Base-by-base conservation (phyloP, 2,797 vertebrate genomes). In the Lacerta bilineata region DNA sequence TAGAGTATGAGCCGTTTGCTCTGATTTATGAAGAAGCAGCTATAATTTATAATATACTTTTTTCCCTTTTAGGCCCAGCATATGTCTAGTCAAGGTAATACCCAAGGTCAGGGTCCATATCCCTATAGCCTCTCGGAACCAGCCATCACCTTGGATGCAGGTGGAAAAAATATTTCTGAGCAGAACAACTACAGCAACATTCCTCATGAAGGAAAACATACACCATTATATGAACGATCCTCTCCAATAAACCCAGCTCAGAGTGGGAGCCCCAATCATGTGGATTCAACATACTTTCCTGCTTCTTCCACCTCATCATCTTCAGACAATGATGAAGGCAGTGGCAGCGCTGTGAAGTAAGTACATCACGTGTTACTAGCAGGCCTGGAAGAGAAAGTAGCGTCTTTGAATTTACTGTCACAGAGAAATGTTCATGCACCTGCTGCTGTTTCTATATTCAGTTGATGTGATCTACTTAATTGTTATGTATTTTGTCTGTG, bases 121-220 rank as follows among this genome's bases (percentile, higher is more conserved):
- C 96, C 97, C 1, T 97, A 97, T 83, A 97, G 93, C 89, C 96
- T 97, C 89, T 94, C 96, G 87, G 97, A 98, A 93, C 96, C 97
- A 83, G 94, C 96, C 89, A 96, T 96, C 91, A 89, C 96, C 86
- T 91, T 96, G 95, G 97, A 98, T 94, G 91, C 96, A 4, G 95
- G 93, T 88, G 97, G 96, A 82, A 98, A 98, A 96, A 96, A 95
- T 95, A 94, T 97, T 93, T 94, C 97, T 76, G 97, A 98, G 95
- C 98, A 98, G 95, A 98, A 98, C 96, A 98, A 96, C 97, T 98
- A 98, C 96, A 96, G 97, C 95, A 97, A 98, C 98, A 98, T 98
- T 98, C 98, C 98, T 97, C 97, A 97, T 0, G 98, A 98, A 96
- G 98, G 98, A 95, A 99, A 98, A 95, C 98, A 99, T 96, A 99